Evolutionary conservation across 2,113 vertebrate genomes (phyloP).

Genomic region (Hydrolagus affinis): DNA sequence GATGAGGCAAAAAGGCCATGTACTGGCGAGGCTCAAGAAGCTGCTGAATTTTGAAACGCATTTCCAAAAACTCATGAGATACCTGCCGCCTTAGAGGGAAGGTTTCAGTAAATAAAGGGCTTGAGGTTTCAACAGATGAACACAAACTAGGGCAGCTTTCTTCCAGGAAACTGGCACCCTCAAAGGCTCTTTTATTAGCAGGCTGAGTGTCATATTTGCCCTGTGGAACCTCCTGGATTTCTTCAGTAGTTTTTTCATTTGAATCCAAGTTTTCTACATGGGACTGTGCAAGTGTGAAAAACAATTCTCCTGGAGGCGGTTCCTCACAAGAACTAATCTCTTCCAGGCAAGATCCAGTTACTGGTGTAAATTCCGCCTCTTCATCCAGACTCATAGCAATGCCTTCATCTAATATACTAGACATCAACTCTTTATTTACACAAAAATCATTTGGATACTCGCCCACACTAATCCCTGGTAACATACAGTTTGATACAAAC

Average conservation of each 20-base stretch:
- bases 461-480: background rate
- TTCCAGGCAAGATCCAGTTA: conserved; percentile 43
- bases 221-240: conserved; percentile 34
- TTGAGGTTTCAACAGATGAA: conserved; percentile 33
- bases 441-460: conserved; percentile 33
- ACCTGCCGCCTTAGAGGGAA: conserved; percentile 57
- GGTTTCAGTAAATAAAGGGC: conserved; percentile 37
- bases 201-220: conserved; percentile 35
- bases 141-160: conserved; percentile 33
- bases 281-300: conserved; percentile 48
- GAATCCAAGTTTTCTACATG: conserved; percentile 5
- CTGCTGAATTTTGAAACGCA: conserved; percentile 80
- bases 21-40: conserved; percentile 84
- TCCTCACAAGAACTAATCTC: conserved; percentile 47
- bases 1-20: conserved; percentile 78
- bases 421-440: conserved; percentile 36
- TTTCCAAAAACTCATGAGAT: conserved; percentile 77
- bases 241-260: conserved; percentile 35
- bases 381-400: conserved; percentile 39
- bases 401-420: conserved; percentile 38
- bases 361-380: conserved; percentile 48
- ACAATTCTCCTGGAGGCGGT: conserved; percentile 72
- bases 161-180: background rate
- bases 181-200: background rate
- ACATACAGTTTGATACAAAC: conserved; percentile 33